These are phyloP conservation scores for Lepeophtheirus nordmannii DNA, from an alignment of 2,888 invertebrate genomes.

Conservation along the genomic window DNA sequence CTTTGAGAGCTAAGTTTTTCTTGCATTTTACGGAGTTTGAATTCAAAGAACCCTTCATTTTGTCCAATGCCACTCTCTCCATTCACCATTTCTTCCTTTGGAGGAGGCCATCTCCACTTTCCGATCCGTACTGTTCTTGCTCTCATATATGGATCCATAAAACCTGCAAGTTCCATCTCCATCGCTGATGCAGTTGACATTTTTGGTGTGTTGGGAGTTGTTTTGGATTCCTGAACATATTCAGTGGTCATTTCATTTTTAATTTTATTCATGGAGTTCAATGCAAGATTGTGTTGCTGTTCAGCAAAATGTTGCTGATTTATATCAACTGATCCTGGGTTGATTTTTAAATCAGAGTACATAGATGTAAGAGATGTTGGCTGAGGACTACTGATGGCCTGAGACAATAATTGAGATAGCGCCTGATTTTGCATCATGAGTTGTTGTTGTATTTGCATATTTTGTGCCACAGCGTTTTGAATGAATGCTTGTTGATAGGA, in stretches of 20 bases:
- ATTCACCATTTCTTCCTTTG: conserved; percentile 47
- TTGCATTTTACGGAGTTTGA: conserved; percentile 49
- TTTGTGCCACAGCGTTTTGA: conserved; percentile 85
- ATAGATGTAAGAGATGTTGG: not conserved
- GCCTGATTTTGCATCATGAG: conserved; percentile 83
- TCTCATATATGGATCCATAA: conserved; percentile 74
- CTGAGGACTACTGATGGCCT: not conserved
- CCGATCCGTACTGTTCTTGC: conserved; percentile 89
- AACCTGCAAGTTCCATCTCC: conserved; percentile 50
- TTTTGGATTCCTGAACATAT: not conserved
- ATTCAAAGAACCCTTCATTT: conserved; percentile 51
- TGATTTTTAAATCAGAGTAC: not conserved
- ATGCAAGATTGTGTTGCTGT: not conserved
- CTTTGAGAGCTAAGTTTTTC: not conserved
- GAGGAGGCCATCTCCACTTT: conserved; percentile 87
- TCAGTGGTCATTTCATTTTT: not conserved
- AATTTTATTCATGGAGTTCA: no score
- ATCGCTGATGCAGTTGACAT: conserved; percentile 39
- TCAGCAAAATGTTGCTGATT: not conserved
- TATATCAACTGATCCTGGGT: not conserved
- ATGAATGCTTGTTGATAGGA: conserved; percentile 69
- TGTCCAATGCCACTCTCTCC: conserved; percentile 41
- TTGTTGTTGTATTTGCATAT: conserved; percentile 85
- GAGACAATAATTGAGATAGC: conserved; percentile 55
- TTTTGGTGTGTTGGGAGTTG: conserved; percentile 15